Conservation (phyloP, 2,888 invertebrate species). For the Psylliodes chrysocephalus region DNA sequence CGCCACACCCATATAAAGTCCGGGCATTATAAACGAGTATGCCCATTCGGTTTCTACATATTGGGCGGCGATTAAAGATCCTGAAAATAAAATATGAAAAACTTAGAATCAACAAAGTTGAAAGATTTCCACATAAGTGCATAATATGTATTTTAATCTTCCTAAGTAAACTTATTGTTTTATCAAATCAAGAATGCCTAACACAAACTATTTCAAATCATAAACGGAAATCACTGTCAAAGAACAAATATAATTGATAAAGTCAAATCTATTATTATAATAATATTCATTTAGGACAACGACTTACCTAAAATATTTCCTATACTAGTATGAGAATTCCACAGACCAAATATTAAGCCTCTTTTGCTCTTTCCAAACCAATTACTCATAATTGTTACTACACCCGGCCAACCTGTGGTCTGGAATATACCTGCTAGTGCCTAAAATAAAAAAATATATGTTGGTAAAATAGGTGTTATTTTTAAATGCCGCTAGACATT, state of each 20-base stretch:
- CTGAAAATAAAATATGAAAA: constrained; percentile 56
- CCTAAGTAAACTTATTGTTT: no score
- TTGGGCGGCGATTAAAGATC: constrained; percentile 84
- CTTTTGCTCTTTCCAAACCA: constrained; percentile 95
- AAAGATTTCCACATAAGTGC: no score
- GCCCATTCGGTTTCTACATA: constrained; percentile 92
- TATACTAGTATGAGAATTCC: constrained; percentile 97
- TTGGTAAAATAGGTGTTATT: neutral
- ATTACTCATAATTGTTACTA: constrained; percentile 92
- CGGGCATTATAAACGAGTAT: constrained; percentile 91
- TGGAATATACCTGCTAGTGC: constrained; percentile 86
- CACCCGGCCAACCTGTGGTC: constrained; percentile 97
- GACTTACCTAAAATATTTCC: constrained; percentile 88
- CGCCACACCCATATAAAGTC: constrained; percentile 77
- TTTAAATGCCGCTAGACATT: no score
- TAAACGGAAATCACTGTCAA: no score
- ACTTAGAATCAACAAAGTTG: neutral
- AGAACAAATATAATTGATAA: neutral
- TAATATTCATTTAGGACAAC: neutral
- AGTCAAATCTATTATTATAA: neutral
- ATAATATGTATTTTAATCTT: neutral
- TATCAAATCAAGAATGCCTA: no score
- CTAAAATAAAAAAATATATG: constrained; percentile 65
- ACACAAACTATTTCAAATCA: no score
- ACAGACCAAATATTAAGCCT: constrained; percentile 93